Percentiles rank a stretch among this genome's conserved stretches.
Conservation (phyloP, 2,113 vertebrate species). For the Oncorhynchus nerka region DNA sequence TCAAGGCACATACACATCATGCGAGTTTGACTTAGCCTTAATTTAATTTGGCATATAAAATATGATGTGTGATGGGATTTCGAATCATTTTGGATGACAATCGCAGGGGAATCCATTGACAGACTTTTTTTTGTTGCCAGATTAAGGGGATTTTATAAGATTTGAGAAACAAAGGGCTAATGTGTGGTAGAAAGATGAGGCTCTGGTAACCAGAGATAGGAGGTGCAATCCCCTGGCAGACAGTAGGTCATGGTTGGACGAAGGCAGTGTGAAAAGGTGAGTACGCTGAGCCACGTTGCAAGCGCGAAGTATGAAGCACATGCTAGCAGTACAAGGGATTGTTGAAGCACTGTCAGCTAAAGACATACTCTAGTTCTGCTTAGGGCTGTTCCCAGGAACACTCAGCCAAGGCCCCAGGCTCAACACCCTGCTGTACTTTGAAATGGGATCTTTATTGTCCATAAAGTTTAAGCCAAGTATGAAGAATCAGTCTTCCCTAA, state of each 20-base stretch:
- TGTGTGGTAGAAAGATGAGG: constrained; percentile 47
- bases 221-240: constrained; percentile 66
- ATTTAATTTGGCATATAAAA: constrained; percentile 70
- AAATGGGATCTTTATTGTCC: constrained; percentile 85
- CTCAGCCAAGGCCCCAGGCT: constrained; percentile 77
- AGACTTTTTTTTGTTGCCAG: constrained; percentile 26
- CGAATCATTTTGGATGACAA: constrained; percentile 64
- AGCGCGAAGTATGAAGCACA: constrained; percentile 45
- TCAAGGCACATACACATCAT: constrained; percentile 60
- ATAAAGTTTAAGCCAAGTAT: constrained; percentile 80
- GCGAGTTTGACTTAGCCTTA: constrained; percentile 73
- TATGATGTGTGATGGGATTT: constrained; percentile 69
- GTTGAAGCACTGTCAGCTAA: constrained; percentile 15
- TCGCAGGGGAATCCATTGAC: constrained; percentile 60
- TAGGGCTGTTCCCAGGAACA: constrained; percentile 47
- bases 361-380: constrained; percentile 29
- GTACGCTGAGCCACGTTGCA: constrained; percentile 63
- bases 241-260: constrained; percentile 71
- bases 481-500: constrained; percentile 79
- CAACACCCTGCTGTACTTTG: constrained; percentile 84
- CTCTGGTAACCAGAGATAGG: constrained; percentile 62
- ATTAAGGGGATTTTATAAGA: constrained; percentile 35
- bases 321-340: constrained; percentile 31
- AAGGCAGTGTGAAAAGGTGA: constrained; percentile 66
- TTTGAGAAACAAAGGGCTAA: constrained; percentile 51